These are phyloP conservation scores for Drosophila bocki DNA, from an alignment of 1,140 invertebrate genomes.

Conservation along the genomic window DNA sequence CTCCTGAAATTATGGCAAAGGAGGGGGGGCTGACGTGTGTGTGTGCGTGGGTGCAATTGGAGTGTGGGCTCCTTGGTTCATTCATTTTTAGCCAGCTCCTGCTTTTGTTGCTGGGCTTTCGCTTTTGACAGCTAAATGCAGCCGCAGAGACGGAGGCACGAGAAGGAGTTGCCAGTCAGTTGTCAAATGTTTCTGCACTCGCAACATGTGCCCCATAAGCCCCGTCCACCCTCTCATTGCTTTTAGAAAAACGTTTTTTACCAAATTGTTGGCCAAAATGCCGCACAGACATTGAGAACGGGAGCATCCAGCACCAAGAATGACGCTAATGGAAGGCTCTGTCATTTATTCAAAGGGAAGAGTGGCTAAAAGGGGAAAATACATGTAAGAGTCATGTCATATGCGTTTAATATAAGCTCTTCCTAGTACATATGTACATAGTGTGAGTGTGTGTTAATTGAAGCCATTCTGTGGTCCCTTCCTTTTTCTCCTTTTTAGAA, in stretches of 20 bases:
- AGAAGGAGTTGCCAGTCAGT: slow-evolving; percentile 59
- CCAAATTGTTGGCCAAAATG: slow-evolving; percentile 81
- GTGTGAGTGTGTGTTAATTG: slow-evolving; percentile 65
- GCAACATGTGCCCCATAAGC: slow-evolving; percentile 30
- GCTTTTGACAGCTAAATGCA: slow-evolving; percentile 81
- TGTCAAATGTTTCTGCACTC: slow-evolving; percentile 77
- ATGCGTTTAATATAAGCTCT: slow-evolving; percentile 58
- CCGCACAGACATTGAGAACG: slow-evolving; percentile 52
- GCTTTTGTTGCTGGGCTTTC: slow-evolving; percentile 62
- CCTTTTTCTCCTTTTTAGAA: slow-evolving; percentile 9
- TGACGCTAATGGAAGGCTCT: slow-evolving; percentile 81
- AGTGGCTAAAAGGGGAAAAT: slow-evolving; percentile 1
- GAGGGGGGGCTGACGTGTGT: slow-evolving; percentile 4
- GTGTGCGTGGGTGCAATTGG: slow-evolving; percentile 56
- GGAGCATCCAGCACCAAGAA: slow-evolving; percentile 51
- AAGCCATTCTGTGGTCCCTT: slow-evolving; percentile 40
- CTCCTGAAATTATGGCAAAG: slow-evolving; percentile 34
- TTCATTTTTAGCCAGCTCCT: slow-evolving; percentile 27
- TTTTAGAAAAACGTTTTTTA: slow-evolving; percentile 79
- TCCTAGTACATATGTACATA: neutral
- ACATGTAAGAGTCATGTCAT: slow-evolving; percentile 50
- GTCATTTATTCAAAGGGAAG: slow-evolving; percentile 45
- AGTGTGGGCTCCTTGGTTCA: slow-evolving; percentile 17
- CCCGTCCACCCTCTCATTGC: slow-evolving; percentile 29
- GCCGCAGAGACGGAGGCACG: slow-evolving; percentile 42